Base-by-base conservation (phyloP, 1,140 invertebrate species). In the Holotrichia oblita region DNA sequence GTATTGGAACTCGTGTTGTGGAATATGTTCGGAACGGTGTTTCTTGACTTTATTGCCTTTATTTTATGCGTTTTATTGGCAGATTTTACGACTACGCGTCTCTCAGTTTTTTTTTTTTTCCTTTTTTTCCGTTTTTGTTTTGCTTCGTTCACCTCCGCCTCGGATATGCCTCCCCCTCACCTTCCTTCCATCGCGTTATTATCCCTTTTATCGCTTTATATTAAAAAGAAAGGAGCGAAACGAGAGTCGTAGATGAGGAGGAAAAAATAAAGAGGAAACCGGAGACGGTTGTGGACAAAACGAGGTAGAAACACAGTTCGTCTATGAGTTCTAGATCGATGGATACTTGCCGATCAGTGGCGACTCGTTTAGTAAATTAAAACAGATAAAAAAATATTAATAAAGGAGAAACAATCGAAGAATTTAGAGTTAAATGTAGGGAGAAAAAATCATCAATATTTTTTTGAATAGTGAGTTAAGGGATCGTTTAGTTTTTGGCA, bases 31-130 rank as follows among this genome's bases (percentile, higher is more conserved):
- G 48, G 14, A 55, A 55, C 22, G 61, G 61, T 69, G 22, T 69
- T 69, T 69, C 27, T 69, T 69, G 61, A 34, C 61, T 69, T 69
- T 69, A 69, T 34, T 69, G 22, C 61, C 22, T 9, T 34, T 69
- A 69, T 69, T 69, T 69, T 69, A 69, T 69, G 61, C 27, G 61
- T 69, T 69, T 69, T 69, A 69, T 69, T 69, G 61, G 61, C 61
- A 14, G 61, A 69, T 69, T 69, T 69, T 69, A 69, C 61, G 61
- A 69, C 17, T 7, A 14, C 61, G 61, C 12, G 61, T 69, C 61
- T 69, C 8, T 17, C 22, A 3, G 0, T 69, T 9, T 69, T 69
- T 17, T 69, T 34, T 27, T 27, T 27, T 20, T 10, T 20, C 44
- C 17, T 22, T 22, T 17, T 4, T 20, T 20, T 17, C 22, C 9